Evolutionary conservation across 1,140 invertebrate species (phyloP), one percentile per base, ranked within the genome.

Genomic region (Dinoponera quadriceps): DNA sequence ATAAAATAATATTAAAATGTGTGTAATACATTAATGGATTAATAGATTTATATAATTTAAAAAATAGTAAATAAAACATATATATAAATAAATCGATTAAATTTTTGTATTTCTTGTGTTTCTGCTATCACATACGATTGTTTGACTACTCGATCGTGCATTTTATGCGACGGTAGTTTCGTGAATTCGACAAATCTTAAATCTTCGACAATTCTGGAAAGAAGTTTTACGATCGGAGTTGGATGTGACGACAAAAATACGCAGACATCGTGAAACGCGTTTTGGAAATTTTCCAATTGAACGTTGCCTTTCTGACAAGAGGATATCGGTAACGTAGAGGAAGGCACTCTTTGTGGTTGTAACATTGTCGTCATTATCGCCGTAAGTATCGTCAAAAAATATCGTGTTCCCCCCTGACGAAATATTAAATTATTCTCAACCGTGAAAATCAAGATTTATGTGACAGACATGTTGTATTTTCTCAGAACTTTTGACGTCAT

Each of bases 221-320:
- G 27, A 54, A 51, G 59, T 51, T 63, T 74, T 51, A 51, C n/a
- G 73, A 75, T 75, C 59, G 22, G 33, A 60, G 44, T 27, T 60
- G n/a, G 59, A 75, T 27, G 33, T 29, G 73, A 33, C 33, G 16
- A n/a, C 55, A 13, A 63, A 33, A 9, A 44, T 44, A 44, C 38
- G 14, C n/a, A 48, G 22, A 22, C 38, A 20, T 29, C 51, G 38
- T 65, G 68, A 85, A 82, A 85, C 57, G 54, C 73, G n/a, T 65
- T 85, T 75, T 51, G 60, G 63, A 86, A 82, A 85, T 75, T 85
- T 73, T 59, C 51, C 55, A 82, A 54, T 25, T 9, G 29, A 29
- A 80, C 49, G 48, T 18, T 0, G 14, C 25, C 9, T 44, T 65
- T 33, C 48, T 49, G 38, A 51, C 59, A 63, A 51, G 25, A 63